Base-by-base conservation (phyloP, 2,888 invertebrate genomes). In the Ganaspis brasiliensis region DNA sequence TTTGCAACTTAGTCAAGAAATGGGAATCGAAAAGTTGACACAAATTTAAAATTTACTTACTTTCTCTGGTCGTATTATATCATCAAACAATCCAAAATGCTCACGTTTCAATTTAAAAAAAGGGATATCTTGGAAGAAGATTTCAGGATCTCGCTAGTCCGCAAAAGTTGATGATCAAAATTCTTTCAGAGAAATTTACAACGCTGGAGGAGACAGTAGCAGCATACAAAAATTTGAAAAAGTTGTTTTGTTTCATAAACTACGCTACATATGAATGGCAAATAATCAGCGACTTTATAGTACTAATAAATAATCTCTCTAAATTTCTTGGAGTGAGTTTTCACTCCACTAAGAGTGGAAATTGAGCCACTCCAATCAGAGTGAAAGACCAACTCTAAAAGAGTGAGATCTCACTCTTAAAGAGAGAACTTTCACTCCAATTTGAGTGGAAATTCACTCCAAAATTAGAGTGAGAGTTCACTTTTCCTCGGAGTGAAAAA, bases 201-300 rank as follows among this genome's bases (percentile, higher is more conserved):
- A 31, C 31, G 31, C 31, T 31, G 31, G 31, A 31, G 31, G 31
- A 31, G 31, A 31, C 31, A 31, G 6, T 31, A 31, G 6, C 31
- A 31, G 31, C 6, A 31, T 31, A 31, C 57, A 26, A 16, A 10
- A 14, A 24, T 26, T 16, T 16, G 57, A 14, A 24, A 16, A 57
- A 26, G 31, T 5, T 37, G 3, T 10, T 5, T 19, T 31, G 31
- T 37, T 37, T 21, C 9, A 67, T 19, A 67, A 67, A 67, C 37
- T 67, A 35, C 67, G 37, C 21, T 57, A 57, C 8, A 57, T 57
- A 57, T 57, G 12, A 57, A 3, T 57, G 19, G 12, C 21, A 57
- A 57, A 57, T 57, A 57, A 24, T 57, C 21, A 57, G 12, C 26
- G 57, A 57, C 57, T 26, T 21, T 24, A 24, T 57, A 57, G 26